phyloP scores from a whole-genome alignment of 1,140 invertebrate species.

The Drosophila equinoxialis region DNA sequence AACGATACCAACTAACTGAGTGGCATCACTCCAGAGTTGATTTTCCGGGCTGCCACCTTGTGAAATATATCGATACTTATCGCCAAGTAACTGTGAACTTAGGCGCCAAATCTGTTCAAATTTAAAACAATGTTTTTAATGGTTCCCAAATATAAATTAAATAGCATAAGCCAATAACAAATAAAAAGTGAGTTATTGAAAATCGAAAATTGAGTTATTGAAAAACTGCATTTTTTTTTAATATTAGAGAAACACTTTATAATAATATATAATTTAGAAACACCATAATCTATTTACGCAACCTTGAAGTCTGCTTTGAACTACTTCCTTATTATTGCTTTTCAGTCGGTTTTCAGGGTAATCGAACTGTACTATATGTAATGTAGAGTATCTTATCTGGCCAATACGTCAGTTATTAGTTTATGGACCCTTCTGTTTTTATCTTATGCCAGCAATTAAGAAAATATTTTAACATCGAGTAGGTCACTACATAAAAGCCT shows the following conservation, averaged over 20 bases:
- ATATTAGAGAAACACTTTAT: no score
- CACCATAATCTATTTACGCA: not conserved
- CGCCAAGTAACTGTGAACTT: not conserved
- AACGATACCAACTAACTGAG: not conserved
- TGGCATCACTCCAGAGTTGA: not conserved
- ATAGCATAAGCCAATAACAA: no score
- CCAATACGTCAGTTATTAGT: not conserved
- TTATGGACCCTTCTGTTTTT: not conserved
- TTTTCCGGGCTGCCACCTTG: not conserved
- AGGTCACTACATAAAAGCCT: not conserved
- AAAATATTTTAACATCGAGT: not conserved
- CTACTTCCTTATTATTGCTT: not conserved
- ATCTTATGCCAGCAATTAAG: not conserved
- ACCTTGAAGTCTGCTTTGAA: not conserved
- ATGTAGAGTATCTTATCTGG: not conserved
- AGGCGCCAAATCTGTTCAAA: not conserved
- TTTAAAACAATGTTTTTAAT: not conserved
- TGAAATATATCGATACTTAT: no score
- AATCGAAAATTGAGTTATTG: no score
- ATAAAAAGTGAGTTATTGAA: no score
- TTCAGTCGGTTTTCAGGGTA: not conserved
- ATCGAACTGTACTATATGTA: not conserved
- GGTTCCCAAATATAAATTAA: no score
- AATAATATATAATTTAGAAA: no score
- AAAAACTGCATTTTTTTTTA: no score